phyloP scores from a whole-genome alignment of 1,140 invertebrate species.

The Cydia fagiglandana region DNA sequence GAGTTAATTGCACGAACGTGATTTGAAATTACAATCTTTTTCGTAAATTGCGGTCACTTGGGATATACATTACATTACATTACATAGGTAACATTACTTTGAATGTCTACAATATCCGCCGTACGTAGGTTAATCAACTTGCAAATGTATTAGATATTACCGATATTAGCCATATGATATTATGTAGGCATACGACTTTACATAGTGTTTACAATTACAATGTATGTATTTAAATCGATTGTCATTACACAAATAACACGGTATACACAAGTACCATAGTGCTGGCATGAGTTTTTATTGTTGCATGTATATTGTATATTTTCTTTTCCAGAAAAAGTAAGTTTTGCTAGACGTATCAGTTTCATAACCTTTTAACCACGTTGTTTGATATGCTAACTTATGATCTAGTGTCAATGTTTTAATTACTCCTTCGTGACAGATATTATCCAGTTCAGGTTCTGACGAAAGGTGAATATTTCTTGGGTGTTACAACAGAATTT shows the following conservation, averaged over 20 bases:
- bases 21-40: background rate
- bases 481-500: no score
- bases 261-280: background rate
- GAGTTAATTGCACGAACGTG: slow-evolving; percentile 29
- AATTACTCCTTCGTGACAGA: no score
- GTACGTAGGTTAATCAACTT: background rate
- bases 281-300: slow-evolving; percentile 29
- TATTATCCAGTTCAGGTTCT: no score
- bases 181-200: background rate
- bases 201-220: background rate
- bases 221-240: background rate
- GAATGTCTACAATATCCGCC: background rate
- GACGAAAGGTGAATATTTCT: no score
- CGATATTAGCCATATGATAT: background rate
- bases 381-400: background rate
- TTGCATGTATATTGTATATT: slow-evolving; percentile 18
- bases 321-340: background rate
- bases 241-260: background rate
- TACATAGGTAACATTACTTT: background rate
- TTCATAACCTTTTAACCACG: background rate
- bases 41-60: slow-evolving; percentile 18
- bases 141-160: background rate
- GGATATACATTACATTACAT: background rate
- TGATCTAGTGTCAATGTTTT: no score
- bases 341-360: background rate